Percentiles rank a stretch among this genome's conserved stretches.
phyloP scores from a whole-genome alignment of 2,888 invertebrate genomes.

The Dasysyrphus tricinctus region DNA sequence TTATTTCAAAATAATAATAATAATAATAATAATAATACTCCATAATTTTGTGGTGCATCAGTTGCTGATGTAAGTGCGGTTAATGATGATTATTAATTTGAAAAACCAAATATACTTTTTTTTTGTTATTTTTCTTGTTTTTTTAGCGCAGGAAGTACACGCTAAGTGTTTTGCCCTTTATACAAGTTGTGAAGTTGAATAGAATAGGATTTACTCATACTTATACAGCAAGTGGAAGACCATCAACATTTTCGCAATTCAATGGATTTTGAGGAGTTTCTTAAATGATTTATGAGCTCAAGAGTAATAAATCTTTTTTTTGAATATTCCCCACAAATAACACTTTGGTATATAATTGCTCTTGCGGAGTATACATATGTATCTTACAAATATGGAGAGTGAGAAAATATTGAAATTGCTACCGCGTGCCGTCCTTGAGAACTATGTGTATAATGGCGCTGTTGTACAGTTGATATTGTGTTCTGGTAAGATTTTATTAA shows the following conservation, averaged over 20 bases:
- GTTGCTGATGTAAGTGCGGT: not conserved
- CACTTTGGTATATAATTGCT: constrained; percentile 9
- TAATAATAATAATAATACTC: not conserved
- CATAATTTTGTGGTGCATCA: constrained; percentile 6
- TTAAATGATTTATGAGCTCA: constrained; percentile 17
- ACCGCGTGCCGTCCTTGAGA: not conserved
- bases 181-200: not conserved
- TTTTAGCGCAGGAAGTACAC: constrained; percentile 4
- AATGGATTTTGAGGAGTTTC: constrained; percentile 21
- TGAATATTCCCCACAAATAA: not conserved
- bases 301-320: constrained; percentile 24
- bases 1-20: not conserved
- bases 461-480: not conserved
- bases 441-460: not conserved
- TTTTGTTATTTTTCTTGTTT: not conserved
- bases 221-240: not conserved
- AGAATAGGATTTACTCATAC: not conserved
- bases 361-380: not conserved
- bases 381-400: constrained; percentile 2
- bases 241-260: constrained; percentile 11
- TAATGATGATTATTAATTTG: constrained; percentile 20
- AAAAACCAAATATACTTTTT: not conserved
- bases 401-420: not conserved
- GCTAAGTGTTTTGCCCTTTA: constrained; percentile 7
- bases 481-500: too few species aligned